phyloP scores from a whole-genome alignment of 2,888 invertebrate genomes.

The Drosophila bunnanda region DNA sequence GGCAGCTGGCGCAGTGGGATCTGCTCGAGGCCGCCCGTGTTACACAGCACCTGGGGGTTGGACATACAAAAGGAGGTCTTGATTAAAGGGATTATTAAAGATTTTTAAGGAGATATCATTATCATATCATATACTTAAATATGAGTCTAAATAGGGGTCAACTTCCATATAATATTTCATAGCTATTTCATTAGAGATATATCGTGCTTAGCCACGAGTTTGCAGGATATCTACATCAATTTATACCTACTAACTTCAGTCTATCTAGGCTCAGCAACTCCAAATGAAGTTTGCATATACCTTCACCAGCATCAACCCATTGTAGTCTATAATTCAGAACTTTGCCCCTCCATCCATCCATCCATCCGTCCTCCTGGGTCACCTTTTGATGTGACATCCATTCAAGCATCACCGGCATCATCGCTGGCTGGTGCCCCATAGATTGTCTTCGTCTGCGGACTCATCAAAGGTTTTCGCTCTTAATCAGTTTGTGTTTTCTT shows the following conservation, averaged over 20 bases:
- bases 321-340: background rate
- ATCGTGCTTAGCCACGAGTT: background rate
- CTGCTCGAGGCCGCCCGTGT: constrained; percentile 92
- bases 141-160: no score
- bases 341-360: background rate
- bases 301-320: background rate
- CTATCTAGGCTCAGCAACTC: background rate
- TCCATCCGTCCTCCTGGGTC: background rate
- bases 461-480: constrained; percentile 43
- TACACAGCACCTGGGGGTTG: constrained; percentile 93
- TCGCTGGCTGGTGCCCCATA: background rate
- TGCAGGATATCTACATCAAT: background rate
- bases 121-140: no score
- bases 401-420: constrained; percentile 2
- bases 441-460: constrained; percentile 21
- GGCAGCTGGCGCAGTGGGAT: constrained; percentile 92
- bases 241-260: background rate
- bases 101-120: no score
- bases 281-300: background rate
- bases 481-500: constrained; percentile 42
- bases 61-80: background rate
- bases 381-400: constrained; percentile 33
- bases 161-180: no score
- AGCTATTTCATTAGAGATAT: no score
- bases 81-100: background rate